Evolutionary conservation across 2,888 invertebrate genomes (phyloP), one percentile per base, ranked within the genome.

Genomic region (Kryphioiulus occultus): DNA sequence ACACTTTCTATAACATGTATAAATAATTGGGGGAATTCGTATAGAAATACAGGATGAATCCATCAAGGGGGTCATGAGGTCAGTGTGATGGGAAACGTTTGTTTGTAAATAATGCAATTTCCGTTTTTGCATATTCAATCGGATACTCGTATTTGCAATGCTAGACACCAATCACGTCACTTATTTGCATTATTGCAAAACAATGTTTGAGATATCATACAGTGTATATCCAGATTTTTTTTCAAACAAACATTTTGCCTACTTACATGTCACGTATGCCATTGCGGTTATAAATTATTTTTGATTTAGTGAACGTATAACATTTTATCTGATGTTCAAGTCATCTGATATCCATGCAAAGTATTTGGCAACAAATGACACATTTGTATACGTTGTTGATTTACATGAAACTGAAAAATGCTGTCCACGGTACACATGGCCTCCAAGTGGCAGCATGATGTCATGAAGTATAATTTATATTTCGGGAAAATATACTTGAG

Each of bases 61-160:
- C 1, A 53, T 10, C n/a, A 53, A 53, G n/a, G 53, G 44, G 44
- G 44, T 53, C 53, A 53, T 19, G 53, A 53, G 53, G 53, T 53
- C n/a, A 53, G 19, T 53, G 53, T 53, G 17, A 53, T 53, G 53
- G n/a, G 53, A 19, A 53, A 53, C 53, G 53, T 19, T 1, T 15
- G 30, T 78, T 78, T 2, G 15, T 30, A 78, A 78, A 78, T 78
- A 78, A 78, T 78, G 26, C 78, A 78, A 78, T 30, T 78, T 78
- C 78, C 78, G 26, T 78, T 78, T 78, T 78, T 78, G 30, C 30
- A 78, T 78, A 78, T 78, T 78, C 12, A 78, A 78, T 78, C 15
- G 10, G 26, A 68, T 26, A 12, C 26, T n/a, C 68, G n/a, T 68
- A 3, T 78, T 30, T 30, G 78, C 30, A 30, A 30, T 17, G 17